phyloP scores from a whole-genome alignment of 2,113 vertebrate genomes.

The Ailuropoda melanoleuca region DNA sequence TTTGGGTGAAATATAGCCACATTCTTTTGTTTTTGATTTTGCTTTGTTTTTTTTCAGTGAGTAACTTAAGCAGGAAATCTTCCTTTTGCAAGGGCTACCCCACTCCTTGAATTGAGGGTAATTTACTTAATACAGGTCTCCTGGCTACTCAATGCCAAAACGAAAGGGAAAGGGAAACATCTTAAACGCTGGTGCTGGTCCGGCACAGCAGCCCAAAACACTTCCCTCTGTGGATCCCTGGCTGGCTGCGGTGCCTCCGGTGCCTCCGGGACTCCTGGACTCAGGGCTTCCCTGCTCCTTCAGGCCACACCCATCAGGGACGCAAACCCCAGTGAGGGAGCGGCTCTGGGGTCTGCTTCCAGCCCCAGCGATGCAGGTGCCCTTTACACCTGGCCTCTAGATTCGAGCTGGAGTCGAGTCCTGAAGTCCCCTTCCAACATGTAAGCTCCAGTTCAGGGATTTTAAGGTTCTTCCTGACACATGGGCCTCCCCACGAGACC shows the following conservation, averaged over 20 bases:
- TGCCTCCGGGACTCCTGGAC: too few relatives aligned
- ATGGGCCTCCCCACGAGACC: not conserved
- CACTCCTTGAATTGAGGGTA: too few relatives aligned
- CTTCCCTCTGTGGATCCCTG: not conserved
- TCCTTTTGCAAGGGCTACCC: not conserved
- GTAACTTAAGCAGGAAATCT: not conserved
- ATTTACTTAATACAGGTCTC: not conserved
- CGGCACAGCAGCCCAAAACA: fast-evolving
- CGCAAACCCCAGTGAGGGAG: not conserved
- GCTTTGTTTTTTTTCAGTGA: not conserved
- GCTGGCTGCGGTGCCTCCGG: fast-evolving
- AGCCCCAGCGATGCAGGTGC: not conserved
- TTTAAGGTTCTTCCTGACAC: not conserved
- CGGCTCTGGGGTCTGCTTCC: not conserved
- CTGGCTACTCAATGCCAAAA: not conserved
- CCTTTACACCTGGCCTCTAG: not conserved
- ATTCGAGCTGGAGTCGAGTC: not conserved
- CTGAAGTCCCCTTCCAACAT: not conserved
- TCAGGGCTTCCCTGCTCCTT: not conserved
- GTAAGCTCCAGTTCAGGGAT: not conserved
- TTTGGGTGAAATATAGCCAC: not conserved
- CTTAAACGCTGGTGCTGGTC: not conserved
- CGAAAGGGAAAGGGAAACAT: not conserved
- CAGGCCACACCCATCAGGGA: not conserved
- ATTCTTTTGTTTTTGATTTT: not conserved